Conservation (phyloP, 2,797 vertebrate genomes). For the Vespertilio murinus region DNA sequence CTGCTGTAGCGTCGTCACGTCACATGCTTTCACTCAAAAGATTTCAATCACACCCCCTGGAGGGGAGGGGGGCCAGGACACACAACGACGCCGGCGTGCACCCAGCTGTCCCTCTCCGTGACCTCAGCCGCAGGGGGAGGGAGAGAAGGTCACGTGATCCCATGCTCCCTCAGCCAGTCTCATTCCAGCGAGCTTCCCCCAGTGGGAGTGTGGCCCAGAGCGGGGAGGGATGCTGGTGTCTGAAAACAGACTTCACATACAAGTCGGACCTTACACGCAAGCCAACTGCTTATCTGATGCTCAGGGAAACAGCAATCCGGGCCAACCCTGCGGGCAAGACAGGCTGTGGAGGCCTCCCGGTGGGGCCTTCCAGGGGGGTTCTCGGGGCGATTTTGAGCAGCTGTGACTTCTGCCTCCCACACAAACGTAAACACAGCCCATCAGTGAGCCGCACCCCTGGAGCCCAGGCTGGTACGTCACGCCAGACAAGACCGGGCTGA, state of each 20-base stretch:
- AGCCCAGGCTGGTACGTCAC: neutral
- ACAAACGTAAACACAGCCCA: neutral
- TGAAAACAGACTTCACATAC: neutral
- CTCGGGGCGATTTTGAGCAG: neutral
- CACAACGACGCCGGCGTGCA: rapidly evolving
- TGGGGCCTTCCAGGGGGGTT: neutral
- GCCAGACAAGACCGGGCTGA: neutral
- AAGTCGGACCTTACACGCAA: neutral
- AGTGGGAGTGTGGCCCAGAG: neutral
- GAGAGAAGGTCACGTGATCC: neutral
- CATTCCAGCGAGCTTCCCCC: neutral
- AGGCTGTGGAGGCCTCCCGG: neutral
- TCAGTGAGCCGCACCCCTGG: neutral
- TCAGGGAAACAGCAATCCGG: neutral
- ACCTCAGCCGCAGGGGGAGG: neutral
- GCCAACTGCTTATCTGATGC: neutral
- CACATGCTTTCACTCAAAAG: neutral
- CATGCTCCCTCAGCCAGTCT: neutral
- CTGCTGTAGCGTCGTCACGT: neutral
- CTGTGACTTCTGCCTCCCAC: neutral
- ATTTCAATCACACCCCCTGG: neutral
- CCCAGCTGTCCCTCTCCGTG: neutral
- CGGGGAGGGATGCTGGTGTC: neutral
- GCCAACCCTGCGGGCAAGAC: neutral
- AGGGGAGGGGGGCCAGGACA: neutral